Evolutionary conservation across 2,113 vertebrate genomes (phyloP).

Genomic region (Thermophis baileyi): DNA sequence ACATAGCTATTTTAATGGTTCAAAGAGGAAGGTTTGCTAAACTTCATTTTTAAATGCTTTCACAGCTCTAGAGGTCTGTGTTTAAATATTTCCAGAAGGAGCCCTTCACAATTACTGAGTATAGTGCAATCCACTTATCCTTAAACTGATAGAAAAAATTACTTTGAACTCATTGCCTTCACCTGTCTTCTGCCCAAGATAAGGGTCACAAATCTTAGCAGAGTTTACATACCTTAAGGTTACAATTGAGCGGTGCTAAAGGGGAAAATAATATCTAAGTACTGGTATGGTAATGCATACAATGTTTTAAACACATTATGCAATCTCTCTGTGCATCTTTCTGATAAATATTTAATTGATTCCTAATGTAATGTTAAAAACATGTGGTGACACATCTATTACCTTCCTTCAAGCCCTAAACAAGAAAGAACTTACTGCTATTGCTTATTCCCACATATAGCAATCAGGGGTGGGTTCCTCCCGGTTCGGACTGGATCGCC

Average conservation of each 20-base stretch:
- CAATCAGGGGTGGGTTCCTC: too few relatives aligned
- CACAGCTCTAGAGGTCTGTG: not conserved
- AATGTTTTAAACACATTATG: not conserved
- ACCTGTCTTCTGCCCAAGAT: not conserved
- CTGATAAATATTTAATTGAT: not conserved
- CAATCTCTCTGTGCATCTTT: not conserved
- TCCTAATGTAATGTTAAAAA: not conserved
- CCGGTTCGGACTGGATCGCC: too few relatives aligned
- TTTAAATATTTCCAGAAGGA: not conserved
- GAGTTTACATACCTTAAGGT: not conserved
- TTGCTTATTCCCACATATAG: not conserved
- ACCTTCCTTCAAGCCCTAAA: not conserved
- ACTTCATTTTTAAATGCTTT: not conserved
- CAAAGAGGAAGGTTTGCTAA: not conserved
- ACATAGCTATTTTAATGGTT: not conserved
- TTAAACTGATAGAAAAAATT: not conserved
- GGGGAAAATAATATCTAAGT: not conserved
- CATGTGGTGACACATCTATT: not conserved
- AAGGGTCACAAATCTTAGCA: not conserved
- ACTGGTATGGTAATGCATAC: not conserved
- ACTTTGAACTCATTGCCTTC: not conserved
- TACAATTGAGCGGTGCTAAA: not conserved
- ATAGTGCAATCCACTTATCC: not conserved
- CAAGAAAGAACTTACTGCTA: not conserved
- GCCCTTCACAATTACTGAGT: not conserved